These are phyloP conservation scores for Chionis minor DNA, from an alignment of 2,113 vertebrate genomes.

Conservation along the genomic window DNA sequence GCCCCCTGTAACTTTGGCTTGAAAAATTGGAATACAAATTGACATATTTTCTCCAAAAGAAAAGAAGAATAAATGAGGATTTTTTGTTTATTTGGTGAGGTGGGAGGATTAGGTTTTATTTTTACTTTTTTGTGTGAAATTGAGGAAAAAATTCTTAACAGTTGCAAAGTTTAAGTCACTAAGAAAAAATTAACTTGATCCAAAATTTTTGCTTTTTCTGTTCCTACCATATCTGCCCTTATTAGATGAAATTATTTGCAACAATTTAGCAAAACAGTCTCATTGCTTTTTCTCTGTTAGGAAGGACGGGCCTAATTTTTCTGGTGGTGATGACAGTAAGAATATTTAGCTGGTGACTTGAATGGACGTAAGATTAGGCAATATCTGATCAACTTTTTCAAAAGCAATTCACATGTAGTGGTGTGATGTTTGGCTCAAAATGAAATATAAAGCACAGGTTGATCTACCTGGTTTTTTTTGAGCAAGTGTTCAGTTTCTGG, in stretches of 20 bases:
- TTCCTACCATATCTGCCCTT: neutral
- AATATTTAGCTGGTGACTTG: neutral
- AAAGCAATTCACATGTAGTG: neutral
- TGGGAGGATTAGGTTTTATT: neutral
- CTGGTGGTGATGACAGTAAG: neutral
- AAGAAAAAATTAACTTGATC: neutral
- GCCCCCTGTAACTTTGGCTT: constrained; percentile 46
- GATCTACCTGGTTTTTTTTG: neutral
- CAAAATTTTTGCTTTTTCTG: neutral
- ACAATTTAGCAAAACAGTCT: neutral
- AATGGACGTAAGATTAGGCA: neutral
- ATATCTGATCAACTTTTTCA: neutral
- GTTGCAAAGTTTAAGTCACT: neutral
- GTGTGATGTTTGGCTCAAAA: neutral
- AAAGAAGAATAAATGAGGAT: neutral
- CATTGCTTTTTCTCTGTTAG: neutral
- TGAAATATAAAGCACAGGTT: neutral
- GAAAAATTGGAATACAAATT: constrained; percentile 56
- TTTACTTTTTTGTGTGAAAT: neutral
- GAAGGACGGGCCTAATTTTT: neutral
- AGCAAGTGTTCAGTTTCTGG: neutral
- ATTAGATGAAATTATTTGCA: neutral
- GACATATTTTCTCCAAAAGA: constrained; percentile 40
- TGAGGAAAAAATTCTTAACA: neutral
- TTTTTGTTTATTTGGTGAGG: constrained; percentile 25